Percentiles rank a stretch among this genome's conserved stretches.
phyloP scores from a whole-genome alignment of 1,140 invertebrate genomes.

The Caenorhabditis tropicalis region DNA sequence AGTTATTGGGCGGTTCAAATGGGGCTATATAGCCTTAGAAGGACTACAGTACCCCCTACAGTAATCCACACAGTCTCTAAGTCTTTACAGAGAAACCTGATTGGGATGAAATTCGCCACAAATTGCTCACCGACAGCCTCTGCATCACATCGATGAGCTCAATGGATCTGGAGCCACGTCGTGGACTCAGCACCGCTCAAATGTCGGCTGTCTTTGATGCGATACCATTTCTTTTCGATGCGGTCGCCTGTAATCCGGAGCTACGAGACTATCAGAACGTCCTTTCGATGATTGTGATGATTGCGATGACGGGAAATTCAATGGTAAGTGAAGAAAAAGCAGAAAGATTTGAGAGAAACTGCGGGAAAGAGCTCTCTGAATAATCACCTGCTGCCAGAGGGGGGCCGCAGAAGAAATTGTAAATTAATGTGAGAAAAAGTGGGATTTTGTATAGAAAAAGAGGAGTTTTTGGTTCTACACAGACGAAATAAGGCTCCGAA shows the following conservation, averaged over 20 bases:
- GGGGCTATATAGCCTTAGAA: neutral
- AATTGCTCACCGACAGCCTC: neutral
- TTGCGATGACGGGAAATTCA: conserved; percentile 32
- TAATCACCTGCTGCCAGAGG: too few species aligned
- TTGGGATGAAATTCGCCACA: neutral
- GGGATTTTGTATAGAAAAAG: too few species aligned
- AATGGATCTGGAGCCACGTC: neutral
- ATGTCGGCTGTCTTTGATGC: conserved; percentile 2
- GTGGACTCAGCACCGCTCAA: neutral
- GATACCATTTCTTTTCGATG: conserved; percentile 17
- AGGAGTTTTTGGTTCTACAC: too few species aligned
- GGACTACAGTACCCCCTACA: too few species aligned
- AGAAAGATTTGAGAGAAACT: neutral
- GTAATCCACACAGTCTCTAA: too few species aligned
- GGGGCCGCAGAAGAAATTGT: too few species aligned
- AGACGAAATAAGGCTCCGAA: too few species aligned
- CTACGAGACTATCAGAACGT: neutral
- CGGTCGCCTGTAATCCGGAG: neutral
- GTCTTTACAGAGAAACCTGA: neutral
- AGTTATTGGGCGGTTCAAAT: neutral
- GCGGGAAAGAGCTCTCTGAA: too few species aligned
- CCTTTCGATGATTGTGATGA: conserved; percentile 14
- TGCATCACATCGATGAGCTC: neutral
- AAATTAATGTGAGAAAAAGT: too few species aligned
- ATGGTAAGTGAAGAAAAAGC: neutral